phyloP scores from a whole-genome alignment of 2,797 vertebrate species.

The Graptemys geographica region DNA sequence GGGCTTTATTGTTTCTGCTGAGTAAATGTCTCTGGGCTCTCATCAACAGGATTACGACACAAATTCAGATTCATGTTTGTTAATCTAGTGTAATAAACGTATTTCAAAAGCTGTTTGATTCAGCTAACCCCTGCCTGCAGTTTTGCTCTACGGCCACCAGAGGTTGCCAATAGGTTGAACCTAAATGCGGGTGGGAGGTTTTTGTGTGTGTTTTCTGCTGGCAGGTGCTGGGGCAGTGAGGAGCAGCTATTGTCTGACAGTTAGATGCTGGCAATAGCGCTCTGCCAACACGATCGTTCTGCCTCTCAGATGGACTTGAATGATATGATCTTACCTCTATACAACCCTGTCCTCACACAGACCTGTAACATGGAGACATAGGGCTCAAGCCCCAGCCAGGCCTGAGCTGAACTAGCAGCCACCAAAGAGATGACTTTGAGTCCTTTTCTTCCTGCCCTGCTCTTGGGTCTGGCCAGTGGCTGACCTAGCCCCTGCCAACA shows the following conservation, averaged over 20 bases:
- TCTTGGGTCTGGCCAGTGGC: background rate
- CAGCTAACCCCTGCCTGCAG: background rate
- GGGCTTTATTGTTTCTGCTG: background rate
- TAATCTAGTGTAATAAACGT: background rate
- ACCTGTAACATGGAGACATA: accelerated
- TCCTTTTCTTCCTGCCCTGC: background rate
- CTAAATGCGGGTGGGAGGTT: background rate
- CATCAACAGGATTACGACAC: background rate
- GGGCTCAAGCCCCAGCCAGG: background rate
- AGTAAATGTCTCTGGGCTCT: background rate
- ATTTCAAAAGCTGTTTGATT: background rate
- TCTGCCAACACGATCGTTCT: background rate
- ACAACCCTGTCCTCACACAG: background rate
- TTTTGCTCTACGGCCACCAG: background rate
- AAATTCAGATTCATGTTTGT: background rate
- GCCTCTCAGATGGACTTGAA: background rate
- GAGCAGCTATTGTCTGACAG: background rate
- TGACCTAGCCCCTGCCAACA: background rate
- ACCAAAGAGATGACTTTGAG: background rate
- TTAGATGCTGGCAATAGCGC: background rate
- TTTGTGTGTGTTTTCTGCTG: background rate
- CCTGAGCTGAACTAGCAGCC: accelerated
- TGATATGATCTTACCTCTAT: background rate
- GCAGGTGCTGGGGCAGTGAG: background rate
- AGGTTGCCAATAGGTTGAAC: background rate